Evolutionary conservation across 2,113 vertebrate species (phyloP), one percentile per base, ranked within the genome.

Genomic region (Tupaia chinensis): DNA sequence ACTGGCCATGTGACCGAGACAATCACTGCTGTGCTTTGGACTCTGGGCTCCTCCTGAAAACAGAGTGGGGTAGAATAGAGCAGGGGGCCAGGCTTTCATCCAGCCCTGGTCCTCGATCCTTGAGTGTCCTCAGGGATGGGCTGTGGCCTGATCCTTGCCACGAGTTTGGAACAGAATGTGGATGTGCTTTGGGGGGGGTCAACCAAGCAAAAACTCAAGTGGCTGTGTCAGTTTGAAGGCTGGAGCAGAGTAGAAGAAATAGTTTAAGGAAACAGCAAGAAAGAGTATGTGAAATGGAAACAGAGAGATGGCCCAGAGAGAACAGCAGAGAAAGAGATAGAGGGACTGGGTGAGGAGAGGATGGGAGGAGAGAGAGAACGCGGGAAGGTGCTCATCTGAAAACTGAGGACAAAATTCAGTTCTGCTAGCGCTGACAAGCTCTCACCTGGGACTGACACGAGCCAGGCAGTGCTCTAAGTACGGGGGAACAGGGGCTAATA

Each of bases 61-160:
- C 11, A 7, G 20, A 56, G 19, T 32, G 78, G 54, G 7, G 7
- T 34, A 66, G 54, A 65, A 9, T 15, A 53, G 19, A 72, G 6
- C 5, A 8, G 13, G 12, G 7, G 32, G 34, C 27, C 10, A 81
- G 16, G 8, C 25, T 61, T 34, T 16, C 29, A 56, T 12, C 4
- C n/a, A n/a, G 32, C 23, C 65, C 61, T 25, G 61, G 27, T 0
- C 1, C 23, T 5, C 1, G 63, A n/a, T 0, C 1, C 23, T 5
- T 2, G 63, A 9, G 32, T 1, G 22, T 34, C 12, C 7, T 54
- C n/a, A n/a, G 1, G 29, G 22, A 20, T 61, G 54, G 20, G 25
- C 0, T 6, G 1, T 2, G 27, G 65, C 10, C n/a, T 1, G 44
- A n/a, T n/a, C 2, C 29, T 53, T 16, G 56, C 0, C 4, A 2